phyloP scores from a whole-genome alignment of 2,797 vertebrate genomes.

The Hypotaenidia okinawae region DNA sequence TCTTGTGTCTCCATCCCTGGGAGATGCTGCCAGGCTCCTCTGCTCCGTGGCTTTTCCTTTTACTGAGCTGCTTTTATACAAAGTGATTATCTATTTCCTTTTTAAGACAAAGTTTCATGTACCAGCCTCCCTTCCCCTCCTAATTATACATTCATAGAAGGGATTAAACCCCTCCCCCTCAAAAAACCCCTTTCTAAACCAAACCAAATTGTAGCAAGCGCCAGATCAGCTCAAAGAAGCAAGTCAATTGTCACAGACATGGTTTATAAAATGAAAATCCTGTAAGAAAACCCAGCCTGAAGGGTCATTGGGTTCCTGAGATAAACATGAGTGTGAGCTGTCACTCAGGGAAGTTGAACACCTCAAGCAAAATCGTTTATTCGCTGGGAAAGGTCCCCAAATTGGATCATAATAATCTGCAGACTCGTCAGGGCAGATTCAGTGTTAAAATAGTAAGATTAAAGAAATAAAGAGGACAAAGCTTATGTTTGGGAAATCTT shows the following conservation, averaged over 20 bases:
- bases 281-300: conserved; percentile 6
- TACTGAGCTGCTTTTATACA: background rate
- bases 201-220: background rate
- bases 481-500: background rate
- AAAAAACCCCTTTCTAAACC: background rate
- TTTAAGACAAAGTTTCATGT: background rate
- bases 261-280: conserved; percentile 13
- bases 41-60: background rate
- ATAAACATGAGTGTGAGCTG: background rate
- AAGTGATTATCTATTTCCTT: background rate
- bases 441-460: background rate
- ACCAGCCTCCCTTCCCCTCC: background rate
- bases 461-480: background rate
- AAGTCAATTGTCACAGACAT: background rate
- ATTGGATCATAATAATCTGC: conserved; percentile 22
- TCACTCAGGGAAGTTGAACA: background rate
- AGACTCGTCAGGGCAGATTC: background rate
- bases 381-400: background rate
- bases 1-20: background rate
- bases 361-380: background rate
- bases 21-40: background rate
- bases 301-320: background rate
- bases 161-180: background rate
- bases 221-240: conserved; percentile 1
- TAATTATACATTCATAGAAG: background rate